Evolutionary conservation across 2,113 vertebrate species (phyloP).

Genomic region (Rattus rattus): DNA sequence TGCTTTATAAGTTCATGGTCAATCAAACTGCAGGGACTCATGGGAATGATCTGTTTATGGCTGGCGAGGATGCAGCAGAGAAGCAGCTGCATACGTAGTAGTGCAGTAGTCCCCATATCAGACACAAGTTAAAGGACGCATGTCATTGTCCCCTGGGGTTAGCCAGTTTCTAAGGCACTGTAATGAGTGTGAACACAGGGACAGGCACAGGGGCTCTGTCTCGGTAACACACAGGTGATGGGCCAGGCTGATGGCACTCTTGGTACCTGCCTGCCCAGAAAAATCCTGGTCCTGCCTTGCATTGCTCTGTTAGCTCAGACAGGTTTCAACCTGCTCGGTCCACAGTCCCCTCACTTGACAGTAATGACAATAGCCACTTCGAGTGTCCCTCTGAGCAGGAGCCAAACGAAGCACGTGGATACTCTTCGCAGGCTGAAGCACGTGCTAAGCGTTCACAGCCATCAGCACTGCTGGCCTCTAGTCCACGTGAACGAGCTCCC

Average conservation of each 20-base stretch:
- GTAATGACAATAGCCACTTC: neutral
- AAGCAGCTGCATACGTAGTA: neutral
- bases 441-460: rapidly evolving
- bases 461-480: neutral
- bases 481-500: neutral
- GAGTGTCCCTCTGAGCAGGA: neutral
- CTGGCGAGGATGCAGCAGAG: neutral
- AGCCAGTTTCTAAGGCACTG: neutral
- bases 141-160: neutral
- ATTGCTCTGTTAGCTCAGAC: neutral
- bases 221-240: neutral
- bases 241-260: neutral
- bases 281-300: neutral
- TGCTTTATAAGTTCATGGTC: conserved; percentile 12
- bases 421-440: neutral
- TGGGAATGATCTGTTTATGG: neutral
- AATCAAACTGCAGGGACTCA: neutral
- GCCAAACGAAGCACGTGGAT: neutral
- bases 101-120: neutral
- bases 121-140: neutral
- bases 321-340: neutral
- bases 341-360: neutral
- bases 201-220: neutral
- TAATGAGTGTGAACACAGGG: neutral
- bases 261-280: neutral